These are phyloP conservation scores for Saxidomus purpurata DNA, from an alignment of 1,140 invertebrate species.

Conservation along the genomic window DNA sequence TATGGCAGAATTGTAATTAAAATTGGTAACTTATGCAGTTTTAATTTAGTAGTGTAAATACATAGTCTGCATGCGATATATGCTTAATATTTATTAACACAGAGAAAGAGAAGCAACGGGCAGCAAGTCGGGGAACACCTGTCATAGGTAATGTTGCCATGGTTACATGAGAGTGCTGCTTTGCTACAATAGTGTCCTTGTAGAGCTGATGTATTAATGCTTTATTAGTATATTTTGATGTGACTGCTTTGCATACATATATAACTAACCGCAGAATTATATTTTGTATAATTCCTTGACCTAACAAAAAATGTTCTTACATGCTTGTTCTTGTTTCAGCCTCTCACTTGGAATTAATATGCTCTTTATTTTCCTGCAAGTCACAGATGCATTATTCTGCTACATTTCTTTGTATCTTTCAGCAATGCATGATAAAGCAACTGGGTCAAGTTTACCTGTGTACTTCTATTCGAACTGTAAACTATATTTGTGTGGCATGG, in stretches of 20 bases:
- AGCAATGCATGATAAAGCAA: background rate
- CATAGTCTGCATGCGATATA: background rate
- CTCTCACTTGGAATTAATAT: background rate
- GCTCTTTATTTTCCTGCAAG: background rate
- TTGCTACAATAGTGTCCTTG: background rate
- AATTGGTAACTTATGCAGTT: no score
- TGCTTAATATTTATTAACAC: slow-evolving; percentile 35
- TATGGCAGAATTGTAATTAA: no score
- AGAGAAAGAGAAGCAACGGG: slow-evolving; percentile 56
- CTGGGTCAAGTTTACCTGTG: no score
- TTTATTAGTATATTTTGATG: background rate
- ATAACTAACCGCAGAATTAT: no score
- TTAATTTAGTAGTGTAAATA: background rate
- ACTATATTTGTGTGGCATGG: no score
- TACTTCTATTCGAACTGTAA: no score
- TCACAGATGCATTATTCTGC: background rate
- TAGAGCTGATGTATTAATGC: slow-evolving; percentile 34
- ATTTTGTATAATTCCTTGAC: background rate
- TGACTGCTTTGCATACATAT: no score
- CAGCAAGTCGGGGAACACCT: slow-evolving; percentile 52
- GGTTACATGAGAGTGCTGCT: slow-evolving; percentile 39
- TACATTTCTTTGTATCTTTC: background rate
- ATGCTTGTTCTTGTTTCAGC: background rate
- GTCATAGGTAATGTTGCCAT: slow-evolving; percentile 65
- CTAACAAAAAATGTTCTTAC: background rate